Evolutionary conservation across 2,888 invertebrate genomes (phyloP), one percentile per base, ranked within the genome.

Genomic region (Esperia sulphurella): DNA sequence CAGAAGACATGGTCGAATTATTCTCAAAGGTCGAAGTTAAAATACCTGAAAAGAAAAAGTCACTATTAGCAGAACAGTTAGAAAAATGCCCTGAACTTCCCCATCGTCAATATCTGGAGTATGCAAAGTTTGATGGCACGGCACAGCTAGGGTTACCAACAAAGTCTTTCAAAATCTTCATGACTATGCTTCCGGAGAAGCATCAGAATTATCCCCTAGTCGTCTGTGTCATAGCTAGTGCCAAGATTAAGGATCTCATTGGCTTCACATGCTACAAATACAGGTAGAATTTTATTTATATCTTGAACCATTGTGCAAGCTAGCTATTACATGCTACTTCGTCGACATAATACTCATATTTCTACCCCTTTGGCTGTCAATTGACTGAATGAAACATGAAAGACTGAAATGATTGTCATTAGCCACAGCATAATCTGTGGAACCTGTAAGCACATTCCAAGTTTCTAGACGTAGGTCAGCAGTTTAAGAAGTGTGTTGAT

Each of bases 201-300:
- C 93, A 96, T 55, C 92, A 96, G 55, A 93, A 94, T 59, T 97
- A 96, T 83, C 97, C 98, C 0, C 86, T 98, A 76, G 92, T 93
- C 64, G 92, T 97, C 46, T 93, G 94, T 65, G 95, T 97, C 45
- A 90, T 96, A 50, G 93, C 95, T 13, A 93, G 92, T 63, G 97
- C 98, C 28, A 97, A 95, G 87, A 96, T 98, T 48, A 91, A 92
- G 63, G 98, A 98, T 75, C 91, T 98, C 31, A 96, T 98, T 72
- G 98, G 98, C 33, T 93, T 98, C 47, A 96, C 96, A 65, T 96
- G 97, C 83, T 97, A 96, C 75, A 95, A 96, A 87, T 95, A 93
- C 92, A 87, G 92, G 93, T 89, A 86, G 58, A n/a, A n/a, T n/a
- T n/a, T n/a, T n/a, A n/a, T n/a, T n/a, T n/a, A n/a, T n/a, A n/a